Conservation (phyloP, 2,113 vertebrate species). For the Gallinago media region DNA sequence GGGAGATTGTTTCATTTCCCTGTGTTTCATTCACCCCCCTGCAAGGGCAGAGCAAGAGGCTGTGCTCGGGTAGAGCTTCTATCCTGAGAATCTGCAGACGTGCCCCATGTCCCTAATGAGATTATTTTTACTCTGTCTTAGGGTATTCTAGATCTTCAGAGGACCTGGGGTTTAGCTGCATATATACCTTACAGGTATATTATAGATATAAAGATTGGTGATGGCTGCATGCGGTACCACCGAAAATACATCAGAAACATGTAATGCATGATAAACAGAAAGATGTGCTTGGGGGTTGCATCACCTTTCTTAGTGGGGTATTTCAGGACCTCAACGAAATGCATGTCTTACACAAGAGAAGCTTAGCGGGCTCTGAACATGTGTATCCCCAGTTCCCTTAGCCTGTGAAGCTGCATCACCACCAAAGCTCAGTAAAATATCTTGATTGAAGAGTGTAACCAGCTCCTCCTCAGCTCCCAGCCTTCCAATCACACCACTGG, state of each 20-base stretch:
- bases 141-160: not conserved
- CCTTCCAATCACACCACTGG: not conserved
- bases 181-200: not conserved
- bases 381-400: constrained; percentile 62
- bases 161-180: not conserved
- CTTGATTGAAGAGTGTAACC: constrained; percentile 50
- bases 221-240: not conserved
- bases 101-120: constrained; percentile 5
- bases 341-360: constrained; percentile 64
- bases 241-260: not conserved
- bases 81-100: not conserved
- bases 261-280: not conserved
- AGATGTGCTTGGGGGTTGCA: not conserved
- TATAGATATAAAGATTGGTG: not conserved
- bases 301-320: constrained; percentile 7
- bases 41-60: not conserved
- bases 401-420: constrained; percentile 56
- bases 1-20: not conserved
- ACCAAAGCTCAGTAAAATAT: constrained; percentile 23
- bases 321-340: constrained; percentile 31
- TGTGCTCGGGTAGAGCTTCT: not conserved
- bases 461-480: constrained; percentile 18
- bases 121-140: constrained; percentile 42
- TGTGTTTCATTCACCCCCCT: not conserved
- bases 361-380: constrained; percentile 67